Evolutionary conservation across 2,888 invertebrate genomes (phyloP).

Genomic region (Acrobasis suavella): DNA sequence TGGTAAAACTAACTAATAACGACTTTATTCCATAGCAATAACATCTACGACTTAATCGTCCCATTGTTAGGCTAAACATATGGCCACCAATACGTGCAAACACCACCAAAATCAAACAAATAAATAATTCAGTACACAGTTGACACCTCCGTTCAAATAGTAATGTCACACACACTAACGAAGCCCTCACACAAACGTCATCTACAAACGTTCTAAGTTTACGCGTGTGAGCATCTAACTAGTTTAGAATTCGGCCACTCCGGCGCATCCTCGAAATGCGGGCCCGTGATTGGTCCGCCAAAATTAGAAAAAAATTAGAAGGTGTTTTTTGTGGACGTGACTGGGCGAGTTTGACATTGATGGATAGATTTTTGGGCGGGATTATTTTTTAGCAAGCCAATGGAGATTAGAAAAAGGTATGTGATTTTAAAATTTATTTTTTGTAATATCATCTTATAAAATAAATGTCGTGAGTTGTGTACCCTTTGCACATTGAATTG

Average conservation of each 20-base stretch:
- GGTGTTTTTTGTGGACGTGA: constrained; percentile 35
- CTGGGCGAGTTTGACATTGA: constrained; percentile 42
- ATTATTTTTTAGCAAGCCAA: constrained; percentile 2
- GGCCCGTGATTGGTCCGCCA: constrained; percentile 50
- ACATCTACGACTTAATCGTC: background rate
- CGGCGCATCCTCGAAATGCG: constrained; percentile 55
- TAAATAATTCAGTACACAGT: constrained; percentile 54
- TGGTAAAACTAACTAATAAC: background rate
- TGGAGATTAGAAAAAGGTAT: background rate
- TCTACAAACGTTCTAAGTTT: constrained; percentile 15
- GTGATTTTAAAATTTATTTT: background rate
- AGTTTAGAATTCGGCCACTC: constrained; percentile 68
- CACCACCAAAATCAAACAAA: constrained; percentile 48
- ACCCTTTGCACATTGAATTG: too few species aligned
- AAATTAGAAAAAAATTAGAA: constrained; percentile 65
- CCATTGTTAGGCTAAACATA: background rate
- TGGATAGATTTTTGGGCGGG: constrained; percentile 27
- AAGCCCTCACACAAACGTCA: constrained; percentile 12
- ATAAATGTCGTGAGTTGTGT: too few species aligned
- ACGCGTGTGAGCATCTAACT: constrained; percentile 63
- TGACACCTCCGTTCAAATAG: constrained; percentile 70
- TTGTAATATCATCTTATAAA: too few species aligned
- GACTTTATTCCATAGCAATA: background rate
- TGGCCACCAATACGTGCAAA: background rate
- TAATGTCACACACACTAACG: constrained; percentile 55